A percentile compares a stretch with the other conserved stretches of the same genome.
Evolutionary conservation across 2,113 vertebrate genomes (phyloP).

Genomic region (Limanda limanda): DNA sequence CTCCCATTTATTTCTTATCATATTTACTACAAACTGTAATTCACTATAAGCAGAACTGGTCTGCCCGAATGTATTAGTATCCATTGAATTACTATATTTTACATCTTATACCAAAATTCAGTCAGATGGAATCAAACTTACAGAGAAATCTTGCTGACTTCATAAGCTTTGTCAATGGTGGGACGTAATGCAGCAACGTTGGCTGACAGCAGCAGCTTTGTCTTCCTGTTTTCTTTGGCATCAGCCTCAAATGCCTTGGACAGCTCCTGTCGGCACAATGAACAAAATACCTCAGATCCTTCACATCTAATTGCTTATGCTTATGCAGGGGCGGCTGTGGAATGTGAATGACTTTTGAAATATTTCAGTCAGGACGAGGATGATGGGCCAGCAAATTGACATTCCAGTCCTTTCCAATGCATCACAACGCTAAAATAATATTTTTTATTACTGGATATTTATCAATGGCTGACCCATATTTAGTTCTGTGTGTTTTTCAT

Average conservation of each 20-base stretch:
- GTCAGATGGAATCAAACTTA: slow-evolving; percentile 47
- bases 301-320: background rate
- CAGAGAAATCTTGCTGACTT: slow-evolving; percentile 72
- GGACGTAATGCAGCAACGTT: slow-evolving; percentile 58
- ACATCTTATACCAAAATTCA: background rate
- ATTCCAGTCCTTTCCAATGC: no score
- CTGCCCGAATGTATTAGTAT: background rate
- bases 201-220: slow-evolving; percentile 74
- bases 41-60: no score
- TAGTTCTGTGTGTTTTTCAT: no score
- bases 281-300: background rate
- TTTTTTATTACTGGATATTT: no score
- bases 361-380: no score
- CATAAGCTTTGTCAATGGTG: slow-evolving; percentile 71
- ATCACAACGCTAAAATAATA: no score
- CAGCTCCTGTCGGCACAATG: slow-evolving; percentile 71
- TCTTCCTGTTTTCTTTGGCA: slow-evolving; percentile 61
- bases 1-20: background rate
- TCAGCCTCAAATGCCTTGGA: slow-evolving; percentile 73
- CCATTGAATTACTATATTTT: background rate
- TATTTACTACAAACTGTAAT: background rate
- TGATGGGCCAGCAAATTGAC: no score
- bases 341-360: no score
- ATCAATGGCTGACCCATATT: no score
- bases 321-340: no score